Conservation (phyloP, 1,140 invertebrate genomes). For the Drosophila murphyi region DNA sequence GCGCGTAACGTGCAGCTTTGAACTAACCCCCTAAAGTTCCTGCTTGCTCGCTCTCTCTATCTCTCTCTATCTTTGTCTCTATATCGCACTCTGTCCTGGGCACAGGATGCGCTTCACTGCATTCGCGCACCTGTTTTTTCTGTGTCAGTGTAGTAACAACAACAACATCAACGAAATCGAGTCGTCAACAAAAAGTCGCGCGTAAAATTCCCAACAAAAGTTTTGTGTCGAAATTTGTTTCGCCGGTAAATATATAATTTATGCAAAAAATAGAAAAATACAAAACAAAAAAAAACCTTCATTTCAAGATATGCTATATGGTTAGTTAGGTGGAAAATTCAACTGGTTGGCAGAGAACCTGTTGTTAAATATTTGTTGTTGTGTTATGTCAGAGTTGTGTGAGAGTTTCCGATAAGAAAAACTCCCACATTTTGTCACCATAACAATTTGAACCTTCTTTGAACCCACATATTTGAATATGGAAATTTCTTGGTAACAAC, state of each 20-base stretch:
- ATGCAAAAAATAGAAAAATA: constrained; percentile 52
- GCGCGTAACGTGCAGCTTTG: constrained; percentile 62
- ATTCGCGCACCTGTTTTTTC: constrained; percentile 67
- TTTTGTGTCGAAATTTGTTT: constrained; percentile 32
- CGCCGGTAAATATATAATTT: constrained; percentile 65
- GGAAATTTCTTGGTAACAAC: constrained; percentile 24
- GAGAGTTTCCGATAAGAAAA: constrained; percentile 53
- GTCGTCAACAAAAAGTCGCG: constrained; percentile 36
- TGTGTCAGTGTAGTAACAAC: constrained; percentile 3
- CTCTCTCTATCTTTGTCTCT: neutral
- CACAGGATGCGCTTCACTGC: constrained; percentile 74
- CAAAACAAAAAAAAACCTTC: constrained; percentile 5
- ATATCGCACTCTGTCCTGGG: constrained; percentile 28
- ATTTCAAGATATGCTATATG: constrained; percentile 19
- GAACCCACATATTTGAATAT: constrained; percentile 36
- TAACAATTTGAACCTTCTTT: constrained; percentile 10
- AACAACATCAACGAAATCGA: constrained; percentile 8
- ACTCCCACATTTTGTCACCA: constrained; percentile 59
- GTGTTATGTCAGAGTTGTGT: constrained; percentile 33
- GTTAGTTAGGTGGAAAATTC: constrained; percentile 52
- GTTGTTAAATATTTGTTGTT: constrained; percentile 31
- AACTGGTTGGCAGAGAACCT: constrained; percentile 42
- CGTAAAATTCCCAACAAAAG: constrained; percentile 34
- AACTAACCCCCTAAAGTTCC: neutral
- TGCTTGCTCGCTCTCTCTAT: neutral